These are phyloP conservation scores for Caenorhabditis latens DNA, from an alignment of 1,140 invertebrate genomes.

Conservation along the genomic window DNA sequence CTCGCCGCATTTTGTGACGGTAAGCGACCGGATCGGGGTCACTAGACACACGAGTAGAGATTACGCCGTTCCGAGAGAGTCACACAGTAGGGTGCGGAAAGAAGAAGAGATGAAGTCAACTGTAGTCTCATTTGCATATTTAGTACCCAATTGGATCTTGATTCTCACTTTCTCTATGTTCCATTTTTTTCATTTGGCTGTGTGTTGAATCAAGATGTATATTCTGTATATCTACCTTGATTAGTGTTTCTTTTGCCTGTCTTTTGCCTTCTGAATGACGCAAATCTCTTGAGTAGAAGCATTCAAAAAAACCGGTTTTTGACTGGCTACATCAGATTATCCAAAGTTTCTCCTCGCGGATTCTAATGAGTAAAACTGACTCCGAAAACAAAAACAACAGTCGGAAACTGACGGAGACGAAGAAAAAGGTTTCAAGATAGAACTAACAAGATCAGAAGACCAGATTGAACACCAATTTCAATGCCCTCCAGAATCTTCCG, in stretches of 20 bases:
- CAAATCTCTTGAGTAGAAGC: background rate
- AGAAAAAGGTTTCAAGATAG: too few relatives aligned
- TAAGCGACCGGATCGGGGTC: conserved; percentile 47
- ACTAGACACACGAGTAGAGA: background rate
- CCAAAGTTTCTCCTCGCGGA: background rate
- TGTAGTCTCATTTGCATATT: conserved; percentile 38
- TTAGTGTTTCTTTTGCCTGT: background rate
- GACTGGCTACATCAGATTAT: background rate
- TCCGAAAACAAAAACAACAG: background rate
- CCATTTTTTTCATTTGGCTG: background rate
- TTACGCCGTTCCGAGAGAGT: background rate
- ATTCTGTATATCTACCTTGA: background rate
- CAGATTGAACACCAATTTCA: too few relatives aligned
- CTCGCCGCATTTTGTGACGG: background rate
- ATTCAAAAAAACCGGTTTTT: background rate
- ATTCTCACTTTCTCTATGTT: background rate
- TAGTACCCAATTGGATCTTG: background rate
- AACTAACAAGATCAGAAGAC: too few relatives aligned
- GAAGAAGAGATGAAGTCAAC: background rate
- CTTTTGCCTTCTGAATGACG: background rate
- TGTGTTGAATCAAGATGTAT: too few relatives aligned
- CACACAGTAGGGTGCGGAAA: background rate
- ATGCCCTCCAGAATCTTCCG: too few relatives aligned
- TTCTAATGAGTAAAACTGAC: conserved; percentile 15
- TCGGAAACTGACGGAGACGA: background rate